Percentiles rank a stretch among this genome's conserved stretches.
These are phyloP conservation scores for Dendrolimus punctatus DNA, from an alignment of 1,140 invertebrate genomes.

Conservation along the genomic window DNA sequence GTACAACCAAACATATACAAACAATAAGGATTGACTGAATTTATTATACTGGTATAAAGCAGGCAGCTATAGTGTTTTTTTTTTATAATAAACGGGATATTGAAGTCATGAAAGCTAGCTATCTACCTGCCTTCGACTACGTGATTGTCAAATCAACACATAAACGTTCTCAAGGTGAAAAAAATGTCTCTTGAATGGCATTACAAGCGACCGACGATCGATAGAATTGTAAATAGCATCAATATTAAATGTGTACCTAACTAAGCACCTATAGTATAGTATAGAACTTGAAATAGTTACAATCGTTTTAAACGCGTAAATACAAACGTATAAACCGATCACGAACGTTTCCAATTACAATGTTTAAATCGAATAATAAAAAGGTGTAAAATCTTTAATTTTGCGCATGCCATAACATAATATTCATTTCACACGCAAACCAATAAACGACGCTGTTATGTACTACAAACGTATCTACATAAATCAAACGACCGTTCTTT, in stretches of 20 bases:
- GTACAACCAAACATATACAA: no score
- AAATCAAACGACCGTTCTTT: constrained; percentile 7
- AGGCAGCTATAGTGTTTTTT: no score
- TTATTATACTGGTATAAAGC: no score
- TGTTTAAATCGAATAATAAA: constrained; percentile 21
- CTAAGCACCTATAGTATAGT: constrained; percentile 8
- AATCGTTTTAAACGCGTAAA: constrained; percentile 27
- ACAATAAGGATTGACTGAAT: no score
- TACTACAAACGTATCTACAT: constrained; percentile 4
- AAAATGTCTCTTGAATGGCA: constrained; percentile 49
- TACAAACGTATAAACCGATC: constrained; percentile 6
- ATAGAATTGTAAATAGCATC: constrained; percentile 63
- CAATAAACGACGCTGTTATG: constrained; percentile 12
- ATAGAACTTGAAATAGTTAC: constrained; percentile 18
- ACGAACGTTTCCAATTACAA: constrained; percentile 17
- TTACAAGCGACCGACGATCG: constrained; percentile 40
- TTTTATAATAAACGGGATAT: background rate
- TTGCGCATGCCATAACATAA: constrained; percentile 31
- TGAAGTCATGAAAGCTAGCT: constrained; percentile 7
- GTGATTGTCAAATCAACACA: constrained; percentile 32
- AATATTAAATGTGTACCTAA: constrained; percentile 27
- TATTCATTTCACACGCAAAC: constrained; percentile 23
- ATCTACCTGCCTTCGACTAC: constrained; percentile 30
- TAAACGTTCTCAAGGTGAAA: constrained; percentile 58
- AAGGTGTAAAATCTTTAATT: constrained; percentile 38